A percentile compares a stretch with the other conserved stretches of the same genome.
phyloP scores from a whole-genome alignment of 2,113 vertebrate species.

The Cinclus cinclus region DNA sequence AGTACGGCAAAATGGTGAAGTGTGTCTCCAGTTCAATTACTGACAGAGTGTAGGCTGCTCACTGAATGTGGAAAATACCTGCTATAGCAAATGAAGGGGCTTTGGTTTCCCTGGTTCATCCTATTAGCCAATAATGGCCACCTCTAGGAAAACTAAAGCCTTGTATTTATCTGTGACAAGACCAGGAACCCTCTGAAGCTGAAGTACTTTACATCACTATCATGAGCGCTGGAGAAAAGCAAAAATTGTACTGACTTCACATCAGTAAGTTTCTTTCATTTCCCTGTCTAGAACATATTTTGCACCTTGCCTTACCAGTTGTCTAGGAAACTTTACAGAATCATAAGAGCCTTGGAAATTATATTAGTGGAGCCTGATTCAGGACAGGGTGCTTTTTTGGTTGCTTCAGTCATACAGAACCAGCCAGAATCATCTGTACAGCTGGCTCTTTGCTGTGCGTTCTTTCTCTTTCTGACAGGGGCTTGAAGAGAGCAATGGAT shows the following conservation, averaged over 20 bases:
- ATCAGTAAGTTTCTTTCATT: not conserved
- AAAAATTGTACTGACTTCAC: not conserved
- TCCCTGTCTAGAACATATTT: not conserved
- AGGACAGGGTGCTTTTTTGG: not conserved
- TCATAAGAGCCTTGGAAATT: not conserved
- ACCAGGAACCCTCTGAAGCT: not conserved
- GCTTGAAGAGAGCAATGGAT: not conserved
- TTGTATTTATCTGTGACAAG: not conserved
- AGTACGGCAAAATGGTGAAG: not conserved
- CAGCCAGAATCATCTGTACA: not conserved
- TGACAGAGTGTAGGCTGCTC: not conserved
- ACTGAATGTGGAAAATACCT: not conserved
- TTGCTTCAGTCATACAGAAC: not conserved
- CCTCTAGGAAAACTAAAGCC: not conserved
- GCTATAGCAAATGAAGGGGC: not conserved
- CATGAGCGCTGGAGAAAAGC: not conserved
- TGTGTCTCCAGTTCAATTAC: not conserved
- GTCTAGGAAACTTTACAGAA: not conserved
- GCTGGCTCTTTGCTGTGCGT: not conserved
- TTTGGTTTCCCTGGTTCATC: not conserved
- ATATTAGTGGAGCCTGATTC: not conserved
- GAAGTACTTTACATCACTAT: not conserved
- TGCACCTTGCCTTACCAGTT: not conserved
- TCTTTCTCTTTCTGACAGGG: not conserved
- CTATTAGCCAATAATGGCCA: not conserved